Percentiles rank a stretch among this genome's conserved stretches.
phyloP scores from a whole-genome alignment of 2,113 vertebrate species.

The Mirza zaza region DNA sequence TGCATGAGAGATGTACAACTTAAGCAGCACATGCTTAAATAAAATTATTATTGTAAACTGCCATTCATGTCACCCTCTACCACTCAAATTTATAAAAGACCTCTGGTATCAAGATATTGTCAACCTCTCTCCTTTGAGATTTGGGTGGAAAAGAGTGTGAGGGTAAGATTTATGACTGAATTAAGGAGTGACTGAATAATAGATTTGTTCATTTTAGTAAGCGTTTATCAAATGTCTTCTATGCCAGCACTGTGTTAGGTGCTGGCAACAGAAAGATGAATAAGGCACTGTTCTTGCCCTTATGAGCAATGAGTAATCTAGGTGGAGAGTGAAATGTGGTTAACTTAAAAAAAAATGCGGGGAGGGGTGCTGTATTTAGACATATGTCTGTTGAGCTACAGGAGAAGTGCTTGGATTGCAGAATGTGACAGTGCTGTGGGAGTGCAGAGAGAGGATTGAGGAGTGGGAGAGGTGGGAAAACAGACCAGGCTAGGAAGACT shows the following conservation, averaged over 20 bases:
- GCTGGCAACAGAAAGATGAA: neutral
- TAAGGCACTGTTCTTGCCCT: neutral
- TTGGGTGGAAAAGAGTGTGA: neutral
- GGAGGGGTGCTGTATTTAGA: neutral
- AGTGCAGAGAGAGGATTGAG: neutral
- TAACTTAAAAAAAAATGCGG: neutral
- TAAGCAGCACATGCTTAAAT: neutral
- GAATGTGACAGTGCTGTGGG: neutral
- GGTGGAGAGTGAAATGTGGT: neutral
- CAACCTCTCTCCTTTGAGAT: neutral
- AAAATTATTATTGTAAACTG: neutral
- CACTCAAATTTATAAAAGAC: neutral
- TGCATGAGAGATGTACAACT: neutral
- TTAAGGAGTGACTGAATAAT: neutral
- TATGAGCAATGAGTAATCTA: neutral
- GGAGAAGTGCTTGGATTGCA: neutral
- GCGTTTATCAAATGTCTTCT: slow-evolving; percentile 24
- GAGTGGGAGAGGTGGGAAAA: neutral
- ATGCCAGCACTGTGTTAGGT: neutral
- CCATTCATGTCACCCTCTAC: neutral
- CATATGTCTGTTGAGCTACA: neutral
- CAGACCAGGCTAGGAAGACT: neutral
- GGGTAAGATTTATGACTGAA: neutral
- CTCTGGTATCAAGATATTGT: neutral
- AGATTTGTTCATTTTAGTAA: slow-evolving; percentile 49